A percentile compares a stretch with the other conserved stretches of the same genome.
These are phyloP conservation scores for Centropus unirufus DNA, from an alignment of 2,113 vertebrate species.

Conservation along the genomic window DNA sequence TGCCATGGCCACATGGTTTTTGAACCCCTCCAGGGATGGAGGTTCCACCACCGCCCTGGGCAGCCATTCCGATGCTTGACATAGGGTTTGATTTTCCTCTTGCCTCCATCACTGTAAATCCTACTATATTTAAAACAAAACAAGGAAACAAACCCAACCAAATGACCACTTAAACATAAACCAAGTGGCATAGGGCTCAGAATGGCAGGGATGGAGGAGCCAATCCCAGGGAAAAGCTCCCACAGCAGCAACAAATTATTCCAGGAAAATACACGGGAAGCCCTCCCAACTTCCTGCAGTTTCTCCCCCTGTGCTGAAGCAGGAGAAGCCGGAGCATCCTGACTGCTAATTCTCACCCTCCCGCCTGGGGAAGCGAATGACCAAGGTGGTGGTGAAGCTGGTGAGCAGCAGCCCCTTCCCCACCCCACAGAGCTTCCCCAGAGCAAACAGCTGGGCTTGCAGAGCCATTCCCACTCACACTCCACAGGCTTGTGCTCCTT, in stretches of 20 bases:
- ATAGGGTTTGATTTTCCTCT: background rate
- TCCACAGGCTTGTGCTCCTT: background rate
- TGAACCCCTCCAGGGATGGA: too few relatives aligned
- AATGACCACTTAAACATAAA: background rate
- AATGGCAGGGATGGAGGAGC: background rate
- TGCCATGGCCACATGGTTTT: too few relatives aligned
- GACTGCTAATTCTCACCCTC: background rate
- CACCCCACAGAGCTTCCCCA: background rate
- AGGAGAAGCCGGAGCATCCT: background rate
- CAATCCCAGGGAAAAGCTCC: background rate
- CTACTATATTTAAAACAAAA: background rate
- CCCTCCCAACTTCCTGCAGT: rapidly evolving
- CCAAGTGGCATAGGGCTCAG: background rate
- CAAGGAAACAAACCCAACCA: background rate
- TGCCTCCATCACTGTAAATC: background rate
- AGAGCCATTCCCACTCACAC: background rate
- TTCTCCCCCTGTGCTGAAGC: background rate
- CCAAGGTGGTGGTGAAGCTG: background rate
- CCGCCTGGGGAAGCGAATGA: background rate
- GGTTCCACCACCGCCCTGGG: too few relatives aligned
- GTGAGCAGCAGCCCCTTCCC: background rate
- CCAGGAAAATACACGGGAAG: background rate
- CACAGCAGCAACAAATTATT: background rate
- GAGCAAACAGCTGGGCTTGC: background rate
- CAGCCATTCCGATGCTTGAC: background rate